Percentiles rank a stretch among this genome's conserved stretches.
These are phyloP conservation scores for Dastarcus helophoroides DNA, from an alignment of 2,888 invertebrate species.

Conservation along the genomic window DNA sequence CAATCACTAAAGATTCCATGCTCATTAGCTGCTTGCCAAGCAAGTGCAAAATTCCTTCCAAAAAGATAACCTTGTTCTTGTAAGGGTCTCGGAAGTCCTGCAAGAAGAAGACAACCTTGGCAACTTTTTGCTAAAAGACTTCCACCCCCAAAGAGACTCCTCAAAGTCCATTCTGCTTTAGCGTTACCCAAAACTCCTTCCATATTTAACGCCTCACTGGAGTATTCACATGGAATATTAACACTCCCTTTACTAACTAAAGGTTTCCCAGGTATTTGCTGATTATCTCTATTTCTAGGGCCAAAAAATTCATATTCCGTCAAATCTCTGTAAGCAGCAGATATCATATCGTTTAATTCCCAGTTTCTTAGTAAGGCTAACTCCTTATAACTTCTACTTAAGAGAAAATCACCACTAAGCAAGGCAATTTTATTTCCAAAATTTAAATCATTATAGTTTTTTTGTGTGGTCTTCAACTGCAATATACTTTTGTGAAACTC, in stretches of 20 bases:
- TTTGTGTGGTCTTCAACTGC: constrained; percentile 53
- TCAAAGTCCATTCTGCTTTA: constrained; percentile 65
- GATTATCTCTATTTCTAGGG: constrained; percentile 70
- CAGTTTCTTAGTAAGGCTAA: constrained; percentile 66
- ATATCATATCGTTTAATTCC: constrained; percentile 77
- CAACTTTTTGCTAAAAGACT: constrained; percentile 69
- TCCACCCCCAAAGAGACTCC: constrained; percentile 66
- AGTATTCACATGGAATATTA: constrained; percentile 20
- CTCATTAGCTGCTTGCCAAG: constrained; percentile 67
- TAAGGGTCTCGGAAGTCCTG: constrained; percentile 58
- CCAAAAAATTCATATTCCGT: constrained; percentile 82
- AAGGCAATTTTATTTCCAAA: constrained; percentile 92
- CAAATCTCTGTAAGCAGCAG: constrained; percentile 74
- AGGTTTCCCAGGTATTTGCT: constrained; percentile 63
- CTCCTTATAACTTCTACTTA: constrained; percentile 80
- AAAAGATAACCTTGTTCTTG: constrained; percentile 74
- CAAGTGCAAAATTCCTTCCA: constrained; percentile 78
- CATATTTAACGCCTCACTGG: constrained; percentile 22
- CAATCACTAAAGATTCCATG: constrained; percentile 47
- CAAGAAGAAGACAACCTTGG: constrained; percentile 69
- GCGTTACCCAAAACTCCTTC: constrained; percentile 44
- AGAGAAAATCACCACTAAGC: constrained; percentile 76
- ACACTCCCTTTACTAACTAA: constrained; percentile 14
- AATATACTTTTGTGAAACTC: constrained; percentile 72
- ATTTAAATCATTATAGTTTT: constrained; percentile 58